Conservation (phyloP, 2,113 vertebrate species). For the Chrysemys picta region DNA sequence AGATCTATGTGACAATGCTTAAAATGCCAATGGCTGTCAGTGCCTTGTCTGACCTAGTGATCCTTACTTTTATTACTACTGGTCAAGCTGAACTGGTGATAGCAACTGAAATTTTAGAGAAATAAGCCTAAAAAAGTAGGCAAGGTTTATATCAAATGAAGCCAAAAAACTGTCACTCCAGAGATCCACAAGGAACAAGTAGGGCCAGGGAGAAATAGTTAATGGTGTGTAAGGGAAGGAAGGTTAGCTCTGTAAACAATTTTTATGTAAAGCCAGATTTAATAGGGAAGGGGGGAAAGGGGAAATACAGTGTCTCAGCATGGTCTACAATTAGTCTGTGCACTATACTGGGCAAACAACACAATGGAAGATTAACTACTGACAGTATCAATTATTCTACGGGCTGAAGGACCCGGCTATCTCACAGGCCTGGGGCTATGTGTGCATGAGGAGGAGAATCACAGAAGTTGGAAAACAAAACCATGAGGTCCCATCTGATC, state of each 20-base stretch:
- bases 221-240: not conserved
- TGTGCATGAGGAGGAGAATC: not conserved
- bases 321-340: not conserved
- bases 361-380: not conserved
- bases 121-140: not conserved
- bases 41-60: not conserved
- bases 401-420: not conserved
- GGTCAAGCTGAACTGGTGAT: not conserved
- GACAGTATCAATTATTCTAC: not conserved
- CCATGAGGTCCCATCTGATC: not conserved
- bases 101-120: not conserved
- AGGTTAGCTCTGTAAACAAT: not conserved
- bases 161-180: not conserved
- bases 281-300: not conserved
- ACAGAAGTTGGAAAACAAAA: not conserved
- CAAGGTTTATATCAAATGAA: not conserved
- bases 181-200: not conserved
- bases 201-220: not conserved
- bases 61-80: not conserved
- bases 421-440: not conserved
- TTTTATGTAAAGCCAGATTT: not conserved
- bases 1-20: not conserved
- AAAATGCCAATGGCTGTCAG: not conserved
- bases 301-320: not conserved
- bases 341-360: not conserved